A percentile compares a stretch with the other conserved stretches of the same genome.
Evolutionary conservation across 2,113 vertebrate species (phyloP).

Genomic region (Phyllostomus hastatus): DNA sequence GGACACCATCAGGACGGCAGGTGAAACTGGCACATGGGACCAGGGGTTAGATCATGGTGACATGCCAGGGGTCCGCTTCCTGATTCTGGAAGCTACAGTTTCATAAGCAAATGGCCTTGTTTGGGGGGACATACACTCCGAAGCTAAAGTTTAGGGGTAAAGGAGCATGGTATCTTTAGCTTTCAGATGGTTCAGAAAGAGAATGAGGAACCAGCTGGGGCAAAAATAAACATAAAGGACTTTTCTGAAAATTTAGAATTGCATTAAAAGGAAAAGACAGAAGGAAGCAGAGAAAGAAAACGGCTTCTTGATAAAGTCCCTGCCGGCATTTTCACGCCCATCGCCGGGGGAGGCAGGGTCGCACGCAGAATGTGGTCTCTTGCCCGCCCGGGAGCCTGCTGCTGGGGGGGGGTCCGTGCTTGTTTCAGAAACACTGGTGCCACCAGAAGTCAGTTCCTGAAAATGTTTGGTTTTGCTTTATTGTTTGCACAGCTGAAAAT

Average conservation of each 20-base stretch:
- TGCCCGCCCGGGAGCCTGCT: not conserved
- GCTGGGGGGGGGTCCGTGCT: fast-evolving
- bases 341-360: not conserved
- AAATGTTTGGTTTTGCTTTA: not conserved
- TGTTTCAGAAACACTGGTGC: not conserved
- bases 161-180: not conserved
- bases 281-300: not conserved
- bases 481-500: conserved; percentile 89
- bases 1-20: not conserved
- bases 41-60: not conserved
- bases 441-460: not conserved
- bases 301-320: not conserved
- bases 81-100: not conserved
- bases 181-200: not conserved
- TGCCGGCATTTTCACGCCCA: not conserved
- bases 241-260: not conserved
- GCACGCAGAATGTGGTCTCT: too few species aligned
- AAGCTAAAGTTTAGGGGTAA: not conserved
- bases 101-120: not conserved
- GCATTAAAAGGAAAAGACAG: not conserved
- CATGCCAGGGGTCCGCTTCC: not conserved
- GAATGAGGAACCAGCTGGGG: not conserved
- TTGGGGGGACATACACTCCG: not conserved
- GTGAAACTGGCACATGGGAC: not conserved
- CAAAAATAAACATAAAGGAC: not conserved